Evolutionary conservation across 2,797 vertebrate species (phyloP).

Genomic region (Takifugu rubripes): DNA sequence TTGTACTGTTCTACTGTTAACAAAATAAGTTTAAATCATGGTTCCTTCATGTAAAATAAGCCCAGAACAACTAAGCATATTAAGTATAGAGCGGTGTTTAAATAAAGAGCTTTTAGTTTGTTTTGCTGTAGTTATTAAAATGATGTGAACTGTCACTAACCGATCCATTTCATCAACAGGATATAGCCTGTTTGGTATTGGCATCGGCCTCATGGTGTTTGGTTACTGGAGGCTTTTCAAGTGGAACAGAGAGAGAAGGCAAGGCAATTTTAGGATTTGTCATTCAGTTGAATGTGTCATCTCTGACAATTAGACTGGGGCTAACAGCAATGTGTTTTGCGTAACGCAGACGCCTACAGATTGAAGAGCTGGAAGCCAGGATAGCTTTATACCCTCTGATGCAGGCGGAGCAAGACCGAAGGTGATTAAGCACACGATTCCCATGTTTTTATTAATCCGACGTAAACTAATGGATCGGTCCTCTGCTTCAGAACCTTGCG

Average conservation of each 20-base stretch:
- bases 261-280: neutral
- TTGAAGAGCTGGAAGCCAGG: slow-evolving; percentile 88
- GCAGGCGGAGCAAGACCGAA: slow-evolving; percentile 80
- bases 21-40: too few species aligned
- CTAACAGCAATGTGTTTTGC: slow-evolving; percentile 5
- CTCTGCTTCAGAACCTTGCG: slow-evolving; percentile 72
- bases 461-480: neutral
- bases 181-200: slow-evolving; percentile 83
- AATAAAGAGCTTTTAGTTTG: too few species aligned
- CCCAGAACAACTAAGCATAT: too few species aligned
- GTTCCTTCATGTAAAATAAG: too few species aligned
- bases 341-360: slow-evolving; percentile 78
- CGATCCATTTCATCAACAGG: slow-evolving; percentile 61
- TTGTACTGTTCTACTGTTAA: too few species aligned
- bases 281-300: neutral
- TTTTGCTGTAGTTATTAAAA: neutral
- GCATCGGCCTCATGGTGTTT: slow-evolving; percentile 76
- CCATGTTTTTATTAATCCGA: neutral
- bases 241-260: slow-evolving; percentile 90
- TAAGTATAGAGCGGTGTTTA: too few species aligned
- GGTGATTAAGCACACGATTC: slow-evolving; percentile 42
- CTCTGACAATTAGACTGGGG: neutral
- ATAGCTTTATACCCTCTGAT: slow-evolving; percentile 85
- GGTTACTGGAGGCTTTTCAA: slow-evolving; percentile 82
- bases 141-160: neutral